Base-by-base conservation (phyloP, 2,797 vertebrate genomes). In the Crax fasciolata region DNA sequence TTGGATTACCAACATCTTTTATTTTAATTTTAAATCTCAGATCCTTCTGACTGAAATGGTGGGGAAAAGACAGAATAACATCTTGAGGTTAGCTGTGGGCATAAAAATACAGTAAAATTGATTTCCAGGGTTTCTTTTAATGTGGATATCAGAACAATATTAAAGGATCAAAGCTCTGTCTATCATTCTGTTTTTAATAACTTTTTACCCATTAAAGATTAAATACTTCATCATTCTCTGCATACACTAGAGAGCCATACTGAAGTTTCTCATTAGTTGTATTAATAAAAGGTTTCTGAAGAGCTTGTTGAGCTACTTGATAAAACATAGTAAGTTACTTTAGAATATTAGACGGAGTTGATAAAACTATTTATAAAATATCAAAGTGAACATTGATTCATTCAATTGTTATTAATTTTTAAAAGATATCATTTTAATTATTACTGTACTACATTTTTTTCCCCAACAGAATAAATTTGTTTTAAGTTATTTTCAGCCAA, bases 1-100 rank as follows among this genome's bases (percentile, higher is more conserved):
- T 52, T 71, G 49, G 67, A 87, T 96, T 89, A 88, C 41, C 18
- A 49, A 19, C 6, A 61, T 84, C 63, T 62, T 84, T 68, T 75
- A 52, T 88, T 93, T 87, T 62, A 51, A 88, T 85, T 95, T 95
- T 91, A 93, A 91, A 96, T 90, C 75, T 87, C 41, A 90, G 58
- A 78, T 75, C 39, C 24, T 78, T 95, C 62, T 86, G 43, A 78
- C 70, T 87, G 70, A 92, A 94, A 77, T 49, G 27, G 8, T 68
- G 46, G 30, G 39, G 18, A 71, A 78, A 77, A 75, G 43, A 73
- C 35, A 84, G 11, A 25, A 5, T 85, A 68, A 81, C 62, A 93
- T 23, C 51, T 87, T 78, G 38, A 58, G 82, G 41, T 21, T 94
- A 72, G 54, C 46, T 90, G 7, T n/a, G 46, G 61, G 51, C 58